Percentiles rank a stretch among this genome's conserved stretches.
Evolutionary conservation across 2,797 vertebrate genomes (phyloP).

Genomic region (Pogoniulus pusillus): DNA sequence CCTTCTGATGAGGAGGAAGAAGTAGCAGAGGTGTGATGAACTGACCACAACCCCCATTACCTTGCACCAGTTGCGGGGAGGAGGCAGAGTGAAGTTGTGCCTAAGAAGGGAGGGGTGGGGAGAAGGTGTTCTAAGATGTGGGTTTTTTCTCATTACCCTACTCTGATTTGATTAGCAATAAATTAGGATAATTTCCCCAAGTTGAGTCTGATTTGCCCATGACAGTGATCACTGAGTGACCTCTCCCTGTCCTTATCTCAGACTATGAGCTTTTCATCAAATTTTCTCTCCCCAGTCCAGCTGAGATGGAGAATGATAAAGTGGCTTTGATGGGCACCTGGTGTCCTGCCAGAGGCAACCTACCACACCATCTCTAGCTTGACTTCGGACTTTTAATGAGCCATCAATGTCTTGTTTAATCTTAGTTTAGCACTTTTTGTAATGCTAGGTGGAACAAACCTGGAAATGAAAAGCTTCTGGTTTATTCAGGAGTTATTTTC

Average conservation of each 20-base stretch:
- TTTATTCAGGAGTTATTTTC: slow-evolving; percentile 25
- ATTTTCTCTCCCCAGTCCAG: background rate
- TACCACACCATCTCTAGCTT: background rate
- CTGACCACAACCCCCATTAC: background rate
- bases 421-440: background rate
- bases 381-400: background rate
- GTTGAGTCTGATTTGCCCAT: background rate
- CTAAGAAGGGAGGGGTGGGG: background rate
- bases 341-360: background rate
- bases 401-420: background rate
- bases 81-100: background rate
- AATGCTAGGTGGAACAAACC: background rate
- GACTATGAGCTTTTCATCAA: background rate
- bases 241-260: background rate
- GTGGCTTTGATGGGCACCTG: background rate
- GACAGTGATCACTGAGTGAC: background rate
- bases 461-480: background rate
- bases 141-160: background rate
- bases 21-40: background rate
- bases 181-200: background rate
- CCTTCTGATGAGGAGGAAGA: background rate
- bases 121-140: background rate
- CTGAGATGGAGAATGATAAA: background rate
- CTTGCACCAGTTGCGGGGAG: background rate
- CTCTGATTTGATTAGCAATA: background rate